Evolutionary conservation across 1,140 invertebrate genomes (phyloP).

Genomic region (Holotrichia oblita): DNA sequence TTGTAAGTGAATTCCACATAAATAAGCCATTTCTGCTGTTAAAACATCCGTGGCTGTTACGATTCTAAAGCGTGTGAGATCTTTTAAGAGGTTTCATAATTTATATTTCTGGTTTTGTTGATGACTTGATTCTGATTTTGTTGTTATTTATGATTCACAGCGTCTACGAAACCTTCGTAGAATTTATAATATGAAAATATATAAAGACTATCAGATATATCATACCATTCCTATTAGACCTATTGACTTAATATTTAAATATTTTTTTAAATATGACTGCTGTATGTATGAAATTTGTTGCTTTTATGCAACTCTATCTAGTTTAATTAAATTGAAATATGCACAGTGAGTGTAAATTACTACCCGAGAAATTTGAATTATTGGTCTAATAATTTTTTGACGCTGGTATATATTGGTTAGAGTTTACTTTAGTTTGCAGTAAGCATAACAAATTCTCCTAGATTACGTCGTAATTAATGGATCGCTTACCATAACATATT

Average conservation of each 20-base stretch:
- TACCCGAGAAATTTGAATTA: too few relatives aligned
- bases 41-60: background rate
- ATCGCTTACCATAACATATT: slow-evolving; percentile 2
- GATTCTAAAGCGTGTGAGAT: background rate
- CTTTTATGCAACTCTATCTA: too few relatives aligned
- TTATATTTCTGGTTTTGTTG: background rate
- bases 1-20: slow-evolving; percentile 22
- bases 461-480: background rate
- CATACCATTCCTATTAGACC: too few relatives aligned
- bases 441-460: slow-evolving; percentile 1
- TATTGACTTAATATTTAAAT: too few relatives aligned
- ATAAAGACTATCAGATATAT: background rate
- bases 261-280: too few relatives aligned
- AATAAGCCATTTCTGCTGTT: slow-evolving; percentile 17
- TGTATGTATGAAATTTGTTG: too few relatives aligned
- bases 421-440: background rate
- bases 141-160: background rate
- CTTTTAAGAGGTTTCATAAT: slow-evolving; percentile 6
- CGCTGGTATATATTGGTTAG: too few relatives aligned
- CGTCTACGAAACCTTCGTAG: too few relatives aligned
- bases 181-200: background rate
- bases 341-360: too few relatives aligned
- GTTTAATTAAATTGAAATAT: too few relatives aligned
- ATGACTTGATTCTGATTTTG: background rate
- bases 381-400: too few relatives aligned